phyloP scores from a whole-genome alignment of 2,797 vertebrate genomes.

The Acridotheres tristis region DNA sequence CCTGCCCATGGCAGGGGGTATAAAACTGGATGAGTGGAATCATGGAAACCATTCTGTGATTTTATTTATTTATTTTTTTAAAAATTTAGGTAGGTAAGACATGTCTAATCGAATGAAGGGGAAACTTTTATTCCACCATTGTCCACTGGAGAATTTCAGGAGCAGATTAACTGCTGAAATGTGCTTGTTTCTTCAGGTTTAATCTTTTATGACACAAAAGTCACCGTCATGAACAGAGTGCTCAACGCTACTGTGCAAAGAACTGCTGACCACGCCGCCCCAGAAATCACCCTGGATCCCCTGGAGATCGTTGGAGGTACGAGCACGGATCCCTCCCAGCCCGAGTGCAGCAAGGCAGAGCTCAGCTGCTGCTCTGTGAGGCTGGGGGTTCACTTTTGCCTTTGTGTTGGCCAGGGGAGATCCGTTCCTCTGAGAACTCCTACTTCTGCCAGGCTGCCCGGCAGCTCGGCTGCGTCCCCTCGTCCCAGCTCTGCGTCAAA shows the following conservation, averaged over 20 bases:
- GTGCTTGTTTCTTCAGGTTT: slow-evolving; percentile 74
- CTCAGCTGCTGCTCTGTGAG: accelerated
- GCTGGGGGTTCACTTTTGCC: neutral
- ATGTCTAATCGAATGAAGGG: neutral
- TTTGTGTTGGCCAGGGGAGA: slow-evolving; percentile 81
- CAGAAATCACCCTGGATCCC: slow-evolving; percentile 96
- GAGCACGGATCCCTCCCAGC: accelerated
- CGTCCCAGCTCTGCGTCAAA: slow-evolving; percentile 95
- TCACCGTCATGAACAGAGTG: slow-evolving; percentile 95
- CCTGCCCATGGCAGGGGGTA: neutral
- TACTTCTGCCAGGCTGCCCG: slow-evolving; percentile 97
- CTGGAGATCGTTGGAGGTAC: slow-evolving; percentile 96
- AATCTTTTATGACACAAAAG: slow-evolving; percentile 96
- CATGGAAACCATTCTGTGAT: neutral
- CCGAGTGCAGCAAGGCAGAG: accelerated
- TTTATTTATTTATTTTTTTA: neutral
- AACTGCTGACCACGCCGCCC: slow-evolving; percentile 95
- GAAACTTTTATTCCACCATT: accelerated
- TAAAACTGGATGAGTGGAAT: neutral
- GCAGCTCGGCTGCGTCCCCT: slow-evolving; percentile 91
- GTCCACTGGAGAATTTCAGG: neutral
- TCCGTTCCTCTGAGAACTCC: slow-evolving; percentile 91
- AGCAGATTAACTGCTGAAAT: neutral
- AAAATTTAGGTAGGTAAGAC: no score
- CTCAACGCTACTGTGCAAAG: slow-evolving; percentile 95